Evolutionary conservation across 1,140 invertebrate genomes (phyloP).

Genomic region (Drepana arcuata): DNA sequence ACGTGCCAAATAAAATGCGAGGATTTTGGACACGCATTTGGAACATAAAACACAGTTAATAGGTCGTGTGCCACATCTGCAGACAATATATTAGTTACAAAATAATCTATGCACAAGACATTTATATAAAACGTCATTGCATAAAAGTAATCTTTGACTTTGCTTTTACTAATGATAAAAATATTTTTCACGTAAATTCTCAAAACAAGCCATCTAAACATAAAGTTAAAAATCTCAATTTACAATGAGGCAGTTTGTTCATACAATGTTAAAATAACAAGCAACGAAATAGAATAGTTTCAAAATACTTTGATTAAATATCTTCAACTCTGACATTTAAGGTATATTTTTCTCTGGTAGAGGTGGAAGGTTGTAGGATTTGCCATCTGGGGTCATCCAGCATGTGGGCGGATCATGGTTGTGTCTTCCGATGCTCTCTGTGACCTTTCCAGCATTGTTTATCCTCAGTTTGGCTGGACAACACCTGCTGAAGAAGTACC

Average conservation of each 20-base stretch:
- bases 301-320: conserved; percentile 28
- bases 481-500: conserved; percentile 64
- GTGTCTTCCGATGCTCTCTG: conserved; percentile 53
- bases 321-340: conserved; percentile 12
- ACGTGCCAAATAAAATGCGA: no score
- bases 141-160: no score
- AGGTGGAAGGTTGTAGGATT: conserved; percentile 53
- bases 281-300: conserved; percentile 34
- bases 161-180: no score
- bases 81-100: no score
- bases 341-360: conserved; percentile 35
- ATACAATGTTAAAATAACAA: conserved; percentile 12
- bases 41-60: no score
- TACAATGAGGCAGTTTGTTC: conserved; percentile 14
- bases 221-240: conserved; percentile 15
- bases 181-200: no score
- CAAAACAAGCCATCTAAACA: no score
- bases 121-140: no score
- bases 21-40: no score
- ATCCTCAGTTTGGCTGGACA: conserved; percentile 60
- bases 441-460: conserved; percentile 57
- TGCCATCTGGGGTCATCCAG: conserved; percentile 64
- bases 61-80: no score
- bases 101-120: no score
- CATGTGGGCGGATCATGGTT: conserved; percentile 62